phyloP scores from a whole-genome alignment of 2,113 vertebrate genomes.

The Theristicus caerulescens region DNA sequence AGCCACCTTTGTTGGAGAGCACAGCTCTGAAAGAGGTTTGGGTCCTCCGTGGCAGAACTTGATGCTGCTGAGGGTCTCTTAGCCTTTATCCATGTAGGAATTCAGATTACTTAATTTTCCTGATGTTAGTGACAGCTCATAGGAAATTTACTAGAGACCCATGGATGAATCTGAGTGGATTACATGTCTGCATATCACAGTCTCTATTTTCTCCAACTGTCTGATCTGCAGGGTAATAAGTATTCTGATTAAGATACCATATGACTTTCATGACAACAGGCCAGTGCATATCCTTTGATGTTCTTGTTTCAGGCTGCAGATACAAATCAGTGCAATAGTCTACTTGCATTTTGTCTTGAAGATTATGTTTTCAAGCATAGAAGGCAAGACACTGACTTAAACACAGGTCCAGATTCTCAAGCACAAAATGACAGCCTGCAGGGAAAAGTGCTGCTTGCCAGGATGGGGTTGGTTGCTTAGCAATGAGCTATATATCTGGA shows the following conservation, averaged over 20 bases:
- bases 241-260: not conserved
- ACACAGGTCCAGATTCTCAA: not conserved
- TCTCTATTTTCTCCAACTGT: not conserved
- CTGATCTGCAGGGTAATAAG: not conserved
- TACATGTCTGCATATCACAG: not conserved
- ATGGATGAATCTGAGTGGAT: not conserved
- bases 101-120: not conserved
- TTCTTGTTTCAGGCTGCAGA: not conserved
- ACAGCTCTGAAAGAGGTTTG: not conserved
- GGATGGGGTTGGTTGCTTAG: constrained; percentile 36
- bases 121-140: not conserved
- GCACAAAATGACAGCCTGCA: not conserved
- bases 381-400: not conserved
- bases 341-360: not conserved
- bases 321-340: not conserved
- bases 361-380: not conserved
- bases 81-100: not conserved
- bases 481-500: constrained; percentile 17
- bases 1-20: not conserved
- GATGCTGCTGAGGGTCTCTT: not conserved
- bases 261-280: not conserved
- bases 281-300: not conserved
- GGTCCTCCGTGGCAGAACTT: not conserved
- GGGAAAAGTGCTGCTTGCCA: not conserved
- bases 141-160: not conserved